Conservation (phyloP, 2,113 vertebrate genomes). For the Leuciscus idus region DNA sequence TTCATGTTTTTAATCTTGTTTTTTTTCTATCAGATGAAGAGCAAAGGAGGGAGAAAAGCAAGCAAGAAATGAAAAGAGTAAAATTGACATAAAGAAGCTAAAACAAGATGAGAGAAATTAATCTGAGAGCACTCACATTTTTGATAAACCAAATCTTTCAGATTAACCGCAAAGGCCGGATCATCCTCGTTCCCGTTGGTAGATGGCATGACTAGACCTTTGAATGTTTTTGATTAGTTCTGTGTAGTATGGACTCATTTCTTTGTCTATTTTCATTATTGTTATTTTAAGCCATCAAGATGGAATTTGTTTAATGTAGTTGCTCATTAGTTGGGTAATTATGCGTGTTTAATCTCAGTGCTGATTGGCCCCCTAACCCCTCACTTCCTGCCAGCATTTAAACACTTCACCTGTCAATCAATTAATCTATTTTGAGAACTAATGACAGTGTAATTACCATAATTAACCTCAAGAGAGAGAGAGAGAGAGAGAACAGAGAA, state of each 20-base stretch:
- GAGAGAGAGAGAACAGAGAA: constrained; percentile 14
- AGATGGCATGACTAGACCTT: neutral
- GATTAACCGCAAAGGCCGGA: neutral
- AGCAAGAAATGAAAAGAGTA: neutral
- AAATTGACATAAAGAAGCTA: neutral
- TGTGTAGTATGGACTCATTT: constrained; percentile 15
- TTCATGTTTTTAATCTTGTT: neutral
- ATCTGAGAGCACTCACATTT: neutral
- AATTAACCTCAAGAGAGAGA: constrained; percentile 40
- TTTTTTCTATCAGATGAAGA: neutral
- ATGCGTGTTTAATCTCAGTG: constrained; percentile 38
- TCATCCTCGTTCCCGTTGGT: neutral
- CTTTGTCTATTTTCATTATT: constrained; percentile 35
- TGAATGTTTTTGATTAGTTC: constrained; percentile 33
- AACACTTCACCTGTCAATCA: constrained; percentile 50
- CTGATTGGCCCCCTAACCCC: constrained; percentile 52
- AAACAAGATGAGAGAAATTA: neutral
- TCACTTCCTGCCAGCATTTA: constrained; percentile 53
- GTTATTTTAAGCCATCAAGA: constrained; percentile 23
- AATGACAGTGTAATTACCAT: constrained; percentile 52
- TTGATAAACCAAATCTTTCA: constrained; percentile 5
- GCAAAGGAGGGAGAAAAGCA: neutral
- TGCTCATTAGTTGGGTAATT: constrained; percentile 42
- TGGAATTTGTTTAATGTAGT: constrained; percentile 35
- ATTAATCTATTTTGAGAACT: constrained; percentile 53